phyloP scores from a whole-genome alignment of 2,113 vertebrate genomes.

The Hyla sarda region DNA sequence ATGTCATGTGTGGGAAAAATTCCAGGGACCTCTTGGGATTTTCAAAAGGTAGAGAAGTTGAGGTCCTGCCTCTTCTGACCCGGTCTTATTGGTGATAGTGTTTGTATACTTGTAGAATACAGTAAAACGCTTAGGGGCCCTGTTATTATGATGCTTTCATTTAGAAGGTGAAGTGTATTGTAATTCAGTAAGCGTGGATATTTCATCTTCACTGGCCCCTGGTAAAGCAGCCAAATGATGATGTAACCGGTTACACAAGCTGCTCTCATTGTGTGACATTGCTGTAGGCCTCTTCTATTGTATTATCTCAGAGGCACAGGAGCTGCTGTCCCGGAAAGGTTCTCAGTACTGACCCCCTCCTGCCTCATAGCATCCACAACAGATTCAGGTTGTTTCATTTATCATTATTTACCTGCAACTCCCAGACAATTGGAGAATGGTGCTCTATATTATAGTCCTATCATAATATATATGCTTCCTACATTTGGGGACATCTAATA shows the following conservation, averaged over 20 bases:
- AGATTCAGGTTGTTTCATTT: background rate
- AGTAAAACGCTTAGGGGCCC: background rate
- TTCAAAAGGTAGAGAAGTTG: background rate
- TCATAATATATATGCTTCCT: background rate
- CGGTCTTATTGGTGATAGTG: background rate
- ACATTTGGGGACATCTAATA: background rate
- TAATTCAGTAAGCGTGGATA: conserved; percentile 45
- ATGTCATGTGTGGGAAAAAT: background rate
- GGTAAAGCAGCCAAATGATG: conserved; percentile 26
- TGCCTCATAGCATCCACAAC: background rate
- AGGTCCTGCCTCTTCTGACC: background rate
- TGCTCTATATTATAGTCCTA: background rate
- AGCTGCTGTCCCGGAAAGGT: background rate
- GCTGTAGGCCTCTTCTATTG: conserved; percentile 51
- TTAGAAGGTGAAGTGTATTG: background rate
- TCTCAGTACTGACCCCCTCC: conserved; percentile 9
- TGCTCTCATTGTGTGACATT: conserved; percentile 40
- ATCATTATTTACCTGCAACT: background rate
- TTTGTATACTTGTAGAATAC: background rate
- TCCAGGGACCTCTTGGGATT: background rate
- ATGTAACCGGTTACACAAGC: conserved; percentile 54
- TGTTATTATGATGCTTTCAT: background rate
- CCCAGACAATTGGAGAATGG: background rate
- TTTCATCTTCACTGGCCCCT: conserved; percentile 7
- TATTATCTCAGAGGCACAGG: background rate